Evolutionary conservation across 2,113 vertebrate genomes (phyloP).

Genomic region (Ammodytes marinus): DNA sequence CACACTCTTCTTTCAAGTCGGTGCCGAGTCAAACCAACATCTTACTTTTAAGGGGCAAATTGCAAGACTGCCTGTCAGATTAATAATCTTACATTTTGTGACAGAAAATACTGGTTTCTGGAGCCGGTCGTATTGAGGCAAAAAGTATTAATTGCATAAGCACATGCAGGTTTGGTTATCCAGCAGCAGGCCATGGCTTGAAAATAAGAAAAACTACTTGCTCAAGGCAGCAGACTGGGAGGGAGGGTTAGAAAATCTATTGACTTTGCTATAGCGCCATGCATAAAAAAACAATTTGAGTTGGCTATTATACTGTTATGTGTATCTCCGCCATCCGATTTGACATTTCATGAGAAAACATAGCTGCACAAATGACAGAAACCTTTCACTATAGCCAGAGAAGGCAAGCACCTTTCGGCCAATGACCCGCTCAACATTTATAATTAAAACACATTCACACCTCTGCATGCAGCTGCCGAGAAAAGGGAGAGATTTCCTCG

Average conservation of each 20-base stretch:
- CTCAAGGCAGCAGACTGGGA: not conserved
- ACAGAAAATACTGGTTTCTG: not conserved
- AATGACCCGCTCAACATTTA: constrained; percentile 45
- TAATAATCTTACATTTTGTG: not conserved
- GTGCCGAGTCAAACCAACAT: not conserved
- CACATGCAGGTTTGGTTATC: not conserved
- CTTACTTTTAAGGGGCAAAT: not conserved
- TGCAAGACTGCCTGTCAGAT: not conserved
- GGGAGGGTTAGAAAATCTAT: not conserved
- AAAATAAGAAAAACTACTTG: not conserved
- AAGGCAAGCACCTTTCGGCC: constrained; percentile 23
- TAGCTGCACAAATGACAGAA: constrained; percentile 36
- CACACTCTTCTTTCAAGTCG: not conserved
- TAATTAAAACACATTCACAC: constrained; percentile 40
- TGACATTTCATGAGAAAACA: constrained; percentile 38
- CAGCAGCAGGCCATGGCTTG: not conserved
- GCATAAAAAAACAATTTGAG: not conserved
- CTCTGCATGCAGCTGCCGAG: constrained; percentile 22
- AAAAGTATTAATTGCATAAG: constrained; percentile 34
- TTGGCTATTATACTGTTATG: constrained; percentile 1
- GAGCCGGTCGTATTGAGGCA: not conserved
- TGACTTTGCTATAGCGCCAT: constrained; percentile 1
- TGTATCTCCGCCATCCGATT: constrained; percentile 27
- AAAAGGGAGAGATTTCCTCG: constrained; percentile 24
- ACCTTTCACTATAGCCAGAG: constrained; percentile 27